A percentile compares a stretch with the other conserved stretches of the same genome.
These are phyloP conservation scores for Fringilla coelebs DNA, from an alignment of 2,797 vertebrate genomes.

Conservation along the genomic window DNA sequence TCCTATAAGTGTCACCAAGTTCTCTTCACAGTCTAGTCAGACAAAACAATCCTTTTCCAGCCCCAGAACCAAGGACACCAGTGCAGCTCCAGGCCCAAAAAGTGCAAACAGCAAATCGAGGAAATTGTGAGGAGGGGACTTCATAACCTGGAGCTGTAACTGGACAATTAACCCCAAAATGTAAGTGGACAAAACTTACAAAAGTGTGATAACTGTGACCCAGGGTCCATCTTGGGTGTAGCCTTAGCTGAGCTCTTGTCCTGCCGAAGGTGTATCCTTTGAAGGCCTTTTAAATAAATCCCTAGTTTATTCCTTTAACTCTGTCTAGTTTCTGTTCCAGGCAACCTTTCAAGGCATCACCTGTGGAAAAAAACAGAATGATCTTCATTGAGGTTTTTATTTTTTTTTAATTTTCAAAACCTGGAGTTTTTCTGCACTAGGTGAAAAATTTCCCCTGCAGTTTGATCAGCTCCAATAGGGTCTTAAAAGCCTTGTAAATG, in stretches of 20 bases:
- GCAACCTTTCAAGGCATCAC: background rate
- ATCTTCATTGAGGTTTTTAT: background rate
- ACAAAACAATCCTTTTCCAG: background rate
- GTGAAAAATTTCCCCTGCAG: background rate
- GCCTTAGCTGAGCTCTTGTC: rapidly evolving
- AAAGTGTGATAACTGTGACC: background rate
- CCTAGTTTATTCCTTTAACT: background rate
- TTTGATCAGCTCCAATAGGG: background rate
- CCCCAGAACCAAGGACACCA: background rate
- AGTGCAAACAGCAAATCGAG: background rate
- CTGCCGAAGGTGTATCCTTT: background rate
- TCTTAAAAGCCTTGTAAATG: background rate
- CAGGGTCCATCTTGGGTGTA: rapidly evolving
- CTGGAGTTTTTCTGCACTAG: background rate
- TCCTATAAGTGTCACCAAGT: too few species aligned
- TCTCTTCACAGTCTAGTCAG: background rate
- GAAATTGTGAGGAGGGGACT: background rate
- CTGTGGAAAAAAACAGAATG: background rate
- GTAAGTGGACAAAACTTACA: background rate
- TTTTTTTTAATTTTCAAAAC: background rate
- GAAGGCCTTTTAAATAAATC: background rate
- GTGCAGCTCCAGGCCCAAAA: background rate
- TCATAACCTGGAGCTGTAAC: background rate
- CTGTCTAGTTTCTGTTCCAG: background rate
- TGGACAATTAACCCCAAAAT: background rate